These are phyloP conservation scores for Notodonta ziczac DNA, from an alignment of 2,888 invertebrate species.

Conservation along the genomic window DNA sequence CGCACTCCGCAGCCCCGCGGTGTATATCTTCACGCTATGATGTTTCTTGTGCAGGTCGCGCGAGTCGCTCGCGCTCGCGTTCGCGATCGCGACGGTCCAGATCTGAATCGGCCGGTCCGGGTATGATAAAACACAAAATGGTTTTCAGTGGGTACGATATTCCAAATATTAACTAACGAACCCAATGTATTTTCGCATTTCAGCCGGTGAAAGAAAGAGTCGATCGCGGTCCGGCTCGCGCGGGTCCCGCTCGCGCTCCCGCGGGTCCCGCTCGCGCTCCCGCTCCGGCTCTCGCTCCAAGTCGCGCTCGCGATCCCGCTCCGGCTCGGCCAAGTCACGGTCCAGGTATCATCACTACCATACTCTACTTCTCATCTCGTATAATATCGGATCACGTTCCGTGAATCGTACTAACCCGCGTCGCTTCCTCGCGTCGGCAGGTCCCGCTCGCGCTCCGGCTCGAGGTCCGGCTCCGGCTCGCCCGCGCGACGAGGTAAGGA, in stretches of 20 bases:
- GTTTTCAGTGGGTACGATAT: too few species aligned
- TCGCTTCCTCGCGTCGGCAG: constrained; percentile 18
- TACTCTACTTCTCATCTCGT: background rate
- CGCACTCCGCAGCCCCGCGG: background rate
- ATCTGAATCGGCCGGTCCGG: constrained; percentile 33
- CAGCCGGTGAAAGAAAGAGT: constrained; percentile 8
- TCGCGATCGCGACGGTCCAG: constrained; percentile 45
- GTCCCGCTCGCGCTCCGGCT: constrained; percentile 54
- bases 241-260: constrained; percentile 24
- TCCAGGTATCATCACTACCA: constrained; percentile 39
- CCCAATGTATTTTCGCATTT: background rate
- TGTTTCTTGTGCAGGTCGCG: constrained; percentile 34
- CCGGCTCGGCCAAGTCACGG: constrained; percentile 54
- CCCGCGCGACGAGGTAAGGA: constrained; percentile 54
- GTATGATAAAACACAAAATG: constrained; percentile 2
- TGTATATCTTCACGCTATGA: background rate
- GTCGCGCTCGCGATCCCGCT: constrained; percentile 53
- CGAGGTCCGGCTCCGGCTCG: constrained; percentile 56
- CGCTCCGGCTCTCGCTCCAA: constrained; percentile 41
- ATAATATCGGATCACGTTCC: constrained; percentile 7
- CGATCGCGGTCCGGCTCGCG: constrained; percentile 25
- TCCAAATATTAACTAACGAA: too few species aligned
- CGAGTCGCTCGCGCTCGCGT: constrained; percentile 48
- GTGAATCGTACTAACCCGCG: constrained; percentile 9
- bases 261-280: constrained; percentile 40